Conservation (phyloP, 2,113 vertebrate species). For the Pelodiscus sinensis region DNA sequence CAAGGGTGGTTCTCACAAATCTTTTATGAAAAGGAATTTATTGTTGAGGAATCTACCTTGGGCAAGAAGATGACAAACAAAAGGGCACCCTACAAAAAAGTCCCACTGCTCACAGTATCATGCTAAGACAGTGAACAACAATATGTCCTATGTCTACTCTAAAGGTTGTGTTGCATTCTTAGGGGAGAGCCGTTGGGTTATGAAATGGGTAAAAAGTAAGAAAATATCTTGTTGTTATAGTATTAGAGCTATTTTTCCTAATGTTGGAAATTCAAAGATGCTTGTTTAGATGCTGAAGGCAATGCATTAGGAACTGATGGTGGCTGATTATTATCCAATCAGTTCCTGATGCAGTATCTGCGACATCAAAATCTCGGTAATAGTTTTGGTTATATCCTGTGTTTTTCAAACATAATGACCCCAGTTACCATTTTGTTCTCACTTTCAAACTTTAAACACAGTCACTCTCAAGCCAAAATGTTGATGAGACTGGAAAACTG, state of each 20-base stretch:
- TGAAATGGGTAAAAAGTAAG: not conserved
- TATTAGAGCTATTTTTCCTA: not conserved
- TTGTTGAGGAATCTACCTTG: not conserved
- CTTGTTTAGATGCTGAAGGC: slow-evolving; percentile 96
- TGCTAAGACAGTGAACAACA: not conserved
- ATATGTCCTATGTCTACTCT: not conserved
- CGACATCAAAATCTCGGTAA: slow-evolving; percentile 90
- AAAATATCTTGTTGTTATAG: not conserved
- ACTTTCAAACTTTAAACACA: not conserved
- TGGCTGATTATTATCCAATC: slow-evolving; percentile 89
- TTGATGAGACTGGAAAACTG: not conserved
- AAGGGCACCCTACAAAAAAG: not conserved
- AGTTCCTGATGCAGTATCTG: slow-evolving; percentile 99
- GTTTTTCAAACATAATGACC: not conserved
- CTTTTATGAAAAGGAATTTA: not conserved
- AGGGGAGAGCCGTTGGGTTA: not conserved
- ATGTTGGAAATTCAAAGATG: slow-evolving; percentile 66
- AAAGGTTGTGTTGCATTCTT: not conserved
- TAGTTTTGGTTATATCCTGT: not conserved
- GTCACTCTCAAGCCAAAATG: not conserved
- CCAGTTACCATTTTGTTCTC: not conserved
- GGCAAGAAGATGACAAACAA: not conserved
- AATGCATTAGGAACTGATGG: slow-evolving; percentile 98
- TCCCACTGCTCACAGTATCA: accelerated
- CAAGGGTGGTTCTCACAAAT: not conserved